These are phyloP conservation scores for Cantharis nigra DNA, from an alignment of 2,888 invertebrate species.

Conservation along the genomic window DNA sequence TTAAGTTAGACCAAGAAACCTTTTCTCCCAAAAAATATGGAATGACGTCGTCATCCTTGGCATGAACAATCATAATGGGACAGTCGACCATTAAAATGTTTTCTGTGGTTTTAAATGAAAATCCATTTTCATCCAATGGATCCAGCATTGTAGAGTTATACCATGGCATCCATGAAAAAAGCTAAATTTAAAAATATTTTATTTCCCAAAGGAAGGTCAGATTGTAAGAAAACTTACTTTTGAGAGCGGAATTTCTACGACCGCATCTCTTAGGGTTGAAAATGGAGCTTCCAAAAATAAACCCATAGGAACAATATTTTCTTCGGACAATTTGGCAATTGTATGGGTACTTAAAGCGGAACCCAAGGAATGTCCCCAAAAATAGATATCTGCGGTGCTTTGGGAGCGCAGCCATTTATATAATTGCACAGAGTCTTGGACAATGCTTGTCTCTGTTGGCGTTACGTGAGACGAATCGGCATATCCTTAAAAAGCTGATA, in stretches of 20 bases:
- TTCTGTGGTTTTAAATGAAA: slow-evolving; percentile 43
- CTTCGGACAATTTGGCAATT: slow-evolving; percentile 33
- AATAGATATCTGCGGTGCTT: slow-evolving; percentile 44
- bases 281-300: slow-evolving; percentile 48
- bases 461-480: slow-evolving; percentile 46
- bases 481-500: slow-evolving; percentile 39
- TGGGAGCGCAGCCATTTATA: slow-evolving; percentile 45
- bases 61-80: slow-evolving; percentile 50
- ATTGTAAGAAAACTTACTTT: neutral
- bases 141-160: slow-evolving; percentile 46
- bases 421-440: slow-evolving; percentile 47
- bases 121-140: slow-evolving; percentile 47
- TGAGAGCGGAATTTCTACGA: neutral
- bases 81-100: slow-evolving; percentile 46
- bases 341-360: slow-evolving; percentile 47
- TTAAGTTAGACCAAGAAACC: slow-evolving; percentile 31
- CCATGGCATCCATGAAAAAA: slow-evolving; percentile 48
- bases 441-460: slow-evolving; percentile 46
- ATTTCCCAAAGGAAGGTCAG: neutral
- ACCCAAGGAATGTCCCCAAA: slow-evolving; percentile 53
- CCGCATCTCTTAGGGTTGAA: slow-evolving; percentile 45
- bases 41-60: slow-evolving; percentile 48
- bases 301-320: slow-evolving; percentile 37
- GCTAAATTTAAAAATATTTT: slow-evolving; percentile 33
- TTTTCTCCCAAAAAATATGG: slow-evolving; percentile 44